Evolutionary conservation across 2,113 vertebrate species (phyloP).

Genomic region (Triplophysa tibetana): DNA sequence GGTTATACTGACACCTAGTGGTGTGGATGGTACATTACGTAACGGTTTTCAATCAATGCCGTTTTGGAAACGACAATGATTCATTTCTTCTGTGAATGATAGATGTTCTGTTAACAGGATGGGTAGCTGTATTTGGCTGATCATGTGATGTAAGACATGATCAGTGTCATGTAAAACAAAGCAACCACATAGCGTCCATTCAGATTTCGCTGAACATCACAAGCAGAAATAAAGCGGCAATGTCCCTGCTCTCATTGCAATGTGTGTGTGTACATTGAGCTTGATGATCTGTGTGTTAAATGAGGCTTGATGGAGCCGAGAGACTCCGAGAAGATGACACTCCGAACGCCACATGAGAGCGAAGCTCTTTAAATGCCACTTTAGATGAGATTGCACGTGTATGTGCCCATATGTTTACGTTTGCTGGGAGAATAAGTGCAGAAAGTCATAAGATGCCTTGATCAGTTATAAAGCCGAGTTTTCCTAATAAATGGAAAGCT

Average conservation of each 20-base stretch:
- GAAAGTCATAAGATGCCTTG: background rate
- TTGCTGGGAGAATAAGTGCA: background rate
- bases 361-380: conserved; percentile 26
- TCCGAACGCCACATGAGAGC: conserved; percentile 9
- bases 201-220: no score
- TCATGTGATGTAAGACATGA: no score
- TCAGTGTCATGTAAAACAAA: no score
- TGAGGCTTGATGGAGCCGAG: conserved; percentile 34
- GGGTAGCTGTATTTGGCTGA: no score
- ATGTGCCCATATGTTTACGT: conserved; percentile 3
- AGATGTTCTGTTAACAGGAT: no score
- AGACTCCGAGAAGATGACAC: conserved; percentile 19
- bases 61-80: no score
- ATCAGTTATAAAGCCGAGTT: conserved; percentile 24
- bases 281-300: conserved; percentile 33
- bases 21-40: no score
- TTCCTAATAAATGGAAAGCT: conserved; percentile 1
- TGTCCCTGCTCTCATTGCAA: background rate
- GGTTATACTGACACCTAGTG: no score
- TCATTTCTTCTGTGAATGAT: no score
- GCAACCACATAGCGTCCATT: no score
- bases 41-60: no score
- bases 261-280: background rate
- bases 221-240: background rate
- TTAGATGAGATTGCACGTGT: conserved; percentile 1